Base-by-base conservation (phyloP, 2,113 vertebrate species). In the Delphinus delphis region DNA sequence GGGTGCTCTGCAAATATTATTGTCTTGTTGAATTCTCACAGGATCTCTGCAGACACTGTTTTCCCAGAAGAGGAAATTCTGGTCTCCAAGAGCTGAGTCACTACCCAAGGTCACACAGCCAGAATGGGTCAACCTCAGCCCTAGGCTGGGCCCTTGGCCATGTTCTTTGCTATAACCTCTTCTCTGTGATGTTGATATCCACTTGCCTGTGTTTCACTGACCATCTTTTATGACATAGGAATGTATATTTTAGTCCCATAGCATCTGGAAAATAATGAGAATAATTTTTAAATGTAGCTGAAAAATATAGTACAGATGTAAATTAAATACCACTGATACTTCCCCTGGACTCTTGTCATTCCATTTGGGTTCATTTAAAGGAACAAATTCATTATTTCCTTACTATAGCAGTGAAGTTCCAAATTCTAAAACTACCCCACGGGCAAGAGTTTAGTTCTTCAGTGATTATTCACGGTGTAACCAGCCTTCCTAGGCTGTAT, bases 271-370 rank as follows among this genome's bases (percentile, higher is more conserved):
- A 95, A 77, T 90, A 97, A 88, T 87, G 73, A 26, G 70, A 74
- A 83, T 90, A 73, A 33, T 95, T 95, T 47, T 31, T 33, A 98
- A 96, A 92, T 9, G 41, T 50, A 80, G 36, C 89, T 80, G 55
- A 65, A 83, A 44, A 47, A 26, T 70, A 71, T 47, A 80, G 71
- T 55, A 33, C 17, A 63, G 70, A 53, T 47, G 6, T 86, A 44
- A 41, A 63, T 58, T 55, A 76, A 96, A 76, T 70, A 53, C 58
- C 38, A 65, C 38, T 31, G 58, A 93, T 74, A 65, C 41, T 68
- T 95, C 28, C 65, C 31, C 68, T 33, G 44, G 33, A 81, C 0
- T 47, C 2, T 36, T 82, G 25, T 88, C 96, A 91, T 79, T 81
- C 50, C 90, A 26, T 82, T 90, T 76, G 81, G 68, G 60, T 81